Conservation (phyloP, 2,113 vertebrate genomes). For the Xenus cinereus region DNA sequence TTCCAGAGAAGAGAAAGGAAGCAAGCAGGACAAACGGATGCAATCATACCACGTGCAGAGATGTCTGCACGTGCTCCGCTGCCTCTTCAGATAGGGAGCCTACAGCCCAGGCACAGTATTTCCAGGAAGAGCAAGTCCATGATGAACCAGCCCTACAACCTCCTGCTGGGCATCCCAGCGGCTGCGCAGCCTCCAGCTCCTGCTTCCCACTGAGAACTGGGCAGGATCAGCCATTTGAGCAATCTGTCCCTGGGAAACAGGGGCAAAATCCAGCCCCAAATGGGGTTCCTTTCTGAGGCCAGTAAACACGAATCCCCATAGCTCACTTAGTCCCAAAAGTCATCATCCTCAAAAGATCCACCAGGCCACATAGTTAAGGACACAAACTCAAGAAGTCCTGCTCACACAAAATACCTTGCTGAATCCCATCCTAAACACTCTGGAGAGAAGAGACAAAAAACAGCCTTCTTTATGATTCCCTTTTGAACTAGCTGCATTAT, state of each 20-base stretch:
- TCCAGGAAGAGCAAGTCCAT: background rate
- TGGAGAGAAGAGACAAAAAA: slow-evolving; percentile 12
- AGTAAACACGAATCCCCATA: background rate
- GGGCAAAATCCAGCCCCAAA: background rate
- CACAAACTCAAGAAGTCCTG: background rate
- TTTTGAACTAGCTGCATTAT: slow-evolving; percentile 50
- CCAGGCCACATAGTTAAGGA: background rate
- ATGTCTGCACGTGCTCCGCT: background rate
- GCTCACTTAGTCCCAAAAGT: background rate
- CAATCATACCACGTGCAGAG: background rate
- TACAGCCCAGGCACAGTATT: background rate
- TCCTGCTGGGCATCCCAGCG: background rate
- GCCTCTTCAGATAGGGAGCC: background rate
- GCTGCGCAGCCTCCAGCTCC: background rate
- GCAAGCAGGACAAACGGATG: background rate
- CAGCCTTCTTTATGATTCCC: background rate
- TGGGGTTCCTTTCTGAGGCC: background rate
- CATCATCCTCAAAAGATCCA: background rate
- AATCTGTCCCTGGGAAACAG: background rate
- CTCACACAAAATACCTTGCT: background rate
- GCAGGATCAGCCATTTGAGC: background rate
- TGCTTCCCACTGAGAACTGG: fast-evolving
- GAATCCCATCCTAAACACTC: background rate
- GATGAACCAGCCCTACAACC: fast-evolving
- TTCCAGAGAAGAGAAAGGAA: background rate